Conservation (phyloP, 2,888 invertebrate species). For the Parasteatoda lunata region DNA sequence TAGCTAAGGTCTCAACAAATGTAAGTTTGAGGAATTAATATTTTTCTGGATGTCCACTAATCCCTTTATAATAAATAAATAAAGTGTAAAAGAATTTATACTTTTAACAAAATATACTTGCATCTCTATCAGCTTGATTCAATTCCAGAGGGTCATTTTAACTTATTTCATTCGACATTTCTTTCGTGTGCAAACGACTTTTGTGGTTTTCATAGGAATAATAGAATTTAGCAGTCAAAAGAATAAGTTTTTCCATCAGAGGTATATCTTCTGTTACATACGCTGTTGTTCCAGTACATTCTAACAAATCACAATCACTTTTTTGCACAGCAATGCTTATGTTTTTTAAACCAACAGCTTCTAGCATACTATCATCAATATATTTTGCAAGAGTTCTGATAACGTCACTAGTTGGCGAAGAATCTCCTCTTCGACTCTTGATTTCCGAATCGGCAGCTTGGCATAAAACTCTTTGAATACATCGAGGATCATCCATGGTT, state of each 20-base stretch:
- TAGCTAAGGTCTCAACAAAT: too few relatives aligned
- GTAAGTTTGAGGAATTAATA: too few relatives aligned
- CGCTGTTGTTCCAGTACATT: conserved; percentile 1
- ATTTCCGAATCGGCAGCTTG: conserved; percentile 33
- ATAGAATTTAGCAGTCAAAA: not conserved
- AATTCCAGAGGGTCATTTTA: too few relatives aligned
- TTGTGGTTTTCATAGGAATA: too few relatives aligned
- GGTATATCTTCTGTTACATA: not conserved
- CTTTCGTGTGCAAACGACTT: too few relatives aligned
- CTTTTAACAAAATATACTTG: too few relatives aligned
- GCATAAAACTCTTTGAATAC: conserved; percentile 40
- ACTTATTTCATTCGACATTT: too few relatives aligned
- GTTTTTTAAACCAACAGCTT: conserved; percentile 15
- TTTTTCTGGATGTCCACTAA: too few relatives aligned
- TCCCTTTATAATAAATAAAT: too few relatives aligned
- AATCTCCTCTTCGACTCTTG: conserved; percentile 25
- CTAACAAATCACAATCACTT: conserved; percentile 22
- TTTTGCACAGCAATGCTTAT: conserved; percentile 14
- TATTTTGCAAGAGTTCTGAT: conserved; percentile 23
- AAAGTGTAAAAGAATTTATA: too few relatives aligned
- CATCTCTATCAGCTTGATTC: too few relatives aligned
- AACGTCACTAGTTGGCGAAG: conserved; percentile 5
- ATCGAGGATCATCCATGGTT: conserved; percentile 37
- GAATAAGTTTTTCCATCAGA: conserved; percentile 20
- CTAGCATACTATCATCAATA: conserved; percentile 28